A percentile compares a stretch with the other conserved stretches of the same genome.
phyloP scores from a whole-genome alignment of 2,113 vertebrate species.

The Pelodiscus sinensis region DNA sequence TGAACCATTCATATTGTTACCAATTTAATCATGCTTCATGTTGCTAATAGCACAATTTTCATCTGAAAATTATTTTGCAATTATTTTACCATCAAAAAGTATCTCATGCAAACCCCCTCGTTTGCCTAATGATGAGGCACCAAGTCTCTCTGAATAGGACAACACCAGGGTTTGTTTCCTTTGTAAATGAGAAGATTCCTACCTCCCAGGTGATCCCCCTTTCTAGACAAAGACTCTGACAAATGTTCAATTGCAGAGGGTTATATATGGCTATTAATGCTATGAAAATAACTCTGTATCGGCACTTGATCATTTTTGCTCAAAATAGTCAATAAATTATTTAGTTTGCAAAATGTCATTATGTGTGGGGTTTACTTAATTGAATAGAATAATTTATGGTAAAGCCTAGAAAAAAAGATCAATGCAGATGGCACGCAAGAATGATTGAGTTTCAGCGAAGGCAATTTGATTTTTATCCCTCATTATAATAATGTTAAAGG shows the following conservation, averaged over 20 bases:
- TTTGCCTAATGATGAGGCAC: constrained; percentile 25
- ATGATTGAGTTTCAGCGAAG: constrained; percentile 80
- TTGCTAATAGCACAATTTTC: constrained; percentile 41
- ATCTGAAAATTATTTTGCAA: constrained; percentile 50
- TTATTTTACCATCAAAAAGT: constrained; percentile 42
- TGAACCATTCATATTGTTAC: constrained; percentile 38
- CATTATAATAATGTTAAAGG: constrained; percentile 87
- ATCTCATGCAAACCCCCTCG: neutral
- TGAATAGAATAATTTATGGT: constrained; percentile 89
- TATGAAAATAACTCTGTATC: constrained; percentile 74
- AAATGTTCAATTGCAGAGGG: constrained; percentile 27
- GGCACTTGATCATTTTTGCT: constrained; percentile 73
- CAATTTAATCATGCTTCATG: constrained; percentile 16
- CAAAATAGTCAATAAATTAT: constrained; percentile 86
- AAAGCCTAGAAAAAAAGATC: constrained; percentile 83
- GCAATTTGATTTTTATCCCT: constrained; percentile 88
- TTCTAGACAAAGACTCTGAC: constrained; percentile 68
- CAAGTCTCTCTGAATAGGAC: neutral
- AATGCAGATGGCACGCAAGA: constrained; percentile 78
- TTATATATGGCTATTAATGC: constrained; percentile 69
- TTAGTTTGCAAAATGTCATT: constrained; percentile 87
- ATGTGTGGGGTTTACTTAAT: constrained; percentile 85
- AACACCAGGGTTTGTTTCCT: constrained; percentile 16
- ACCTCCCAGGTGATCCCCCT: constrained; percentile 61
- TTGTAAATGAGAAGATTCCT: constrained; percentile 46